Conservation (phyloP, 1,140 invertebrate genomes). For the Penaeus vannamei region DNA sequence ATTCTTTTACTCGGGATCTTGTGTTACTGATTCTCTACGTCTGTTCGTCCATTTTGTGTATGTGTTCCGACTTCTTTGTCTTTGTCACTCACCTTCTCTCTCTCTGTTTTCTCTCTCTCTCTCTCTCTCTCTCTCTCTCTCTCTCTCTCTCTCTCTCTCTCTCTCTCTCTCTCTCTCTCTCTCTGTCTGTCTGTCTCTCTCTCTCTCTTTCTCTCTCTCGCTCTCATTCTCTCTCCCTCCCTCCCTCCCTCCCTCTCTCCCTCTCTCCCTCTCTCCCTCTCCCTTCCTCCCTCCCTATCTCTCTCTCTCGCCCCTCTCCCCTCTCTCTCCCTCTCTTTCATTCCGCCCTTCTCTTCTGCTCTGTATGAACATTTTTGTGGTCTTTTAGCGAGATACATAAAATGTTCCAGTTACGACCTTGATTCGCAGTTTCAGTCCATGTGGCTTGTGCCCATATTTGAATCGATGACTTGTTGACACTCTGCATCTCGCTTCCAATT, state of each 20-base stretch:
- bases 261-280: not conserved
- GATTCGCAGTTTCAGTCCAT: too few species aligned
- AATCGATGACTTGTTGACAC: conserved; percentile 11
- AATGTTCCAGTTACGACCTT: too few species aligned
- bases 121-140: too few species aligned
- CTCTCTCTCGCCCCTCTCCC: not conserved
- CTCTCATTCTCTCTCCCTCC: not conserved
- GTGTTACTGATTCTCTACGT: too few species aligned
- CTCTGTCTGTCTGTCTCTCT: not conserved
- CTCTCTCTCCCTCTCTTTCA: not conserved
- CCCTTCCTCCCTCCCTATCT: not conserved
- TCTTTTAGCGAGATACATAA: not conserved
- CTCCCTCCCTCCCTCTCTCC: not conserved
- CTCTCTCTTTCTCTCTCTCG: too few species aligned
- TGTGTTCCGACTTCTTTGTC: too few species aligned
- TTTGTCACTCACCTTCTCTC: too few species aligned
- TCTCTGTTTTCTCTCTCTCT: too few species aligned
- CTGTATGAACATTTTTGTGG: not conserved
- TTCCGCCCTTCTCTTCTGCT: not conserved
- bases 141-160: not conserved
- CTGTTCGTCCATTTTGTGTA: too few species aligned
- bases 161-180: not conserved
- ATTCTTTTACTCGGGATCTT: too few species aligned
- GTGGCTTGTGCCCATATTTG: not conserved
- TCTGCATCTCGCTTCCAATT: not conserved